Evolutionary conservation across 2,888 invertebrate species (phyloP).

Genomic region (Mesoligia furuncula): DNA sequence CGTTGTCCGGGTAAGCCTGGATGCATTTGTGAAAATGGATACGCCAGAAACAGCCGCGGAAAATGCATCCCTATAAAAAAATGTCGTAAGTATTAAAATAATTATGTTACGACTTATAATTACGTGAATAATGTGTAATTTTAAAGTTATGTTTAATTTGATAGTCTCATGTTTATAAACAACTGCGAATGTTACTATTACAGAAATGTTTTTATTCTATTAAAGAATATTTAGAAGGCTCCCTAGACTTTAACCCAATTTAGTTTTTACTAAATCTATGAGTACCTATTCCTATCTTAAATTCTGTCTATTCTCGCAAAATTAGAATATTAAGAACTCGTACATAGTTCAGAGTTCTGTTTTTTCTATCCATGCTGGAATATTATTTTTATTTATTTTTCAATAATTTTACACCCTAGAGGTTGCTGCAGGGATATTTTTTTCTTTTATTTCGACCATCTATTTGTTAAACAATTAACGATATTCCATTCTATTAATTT

Average conservation of each 20-base stretch:
- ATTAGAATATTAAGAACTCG: too few relatives aligned
- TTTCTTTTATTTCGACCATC: neutral
- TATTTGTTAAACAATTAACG: neutral
- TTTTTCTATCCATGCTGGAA: too few relatives aligned
- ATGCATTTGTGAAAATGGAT: slow-evolving; percentile 64
- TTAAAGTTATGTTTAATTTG: neutral
- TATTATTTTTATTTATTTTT: too few relatives aligned
- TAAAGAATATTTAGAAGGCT: neutral
- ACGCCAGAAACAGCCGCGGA: slow-evolving; percentile 58
- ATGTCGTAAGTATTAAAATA: slow-evolving; percentile 64
- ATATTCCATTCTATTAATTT: neutral
- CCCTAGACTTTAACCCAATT: neutral
- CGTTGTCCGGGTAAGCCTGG: slow-evolving; percentile 56
- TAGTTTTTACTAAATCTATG: neutral
- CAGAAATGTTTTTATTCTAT: neutral
- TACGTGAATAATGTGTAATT: neutral
- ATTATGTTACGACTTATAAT: neutral
- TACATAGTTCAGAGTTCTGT: too few relatives aligned
- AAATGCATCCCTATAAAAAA: slow-evolving; percentile 63
- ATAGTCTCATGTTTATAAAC: neutral
- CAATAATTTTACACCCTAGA: too few relatives aligned
- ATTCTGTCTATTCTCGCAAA: too few relatives aligned
- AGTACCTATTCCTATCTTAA: neutral
- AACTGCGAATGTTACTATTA: neutral
- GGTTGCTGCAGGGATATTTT: neutral